Evolutionary conservation across 1,140 invertebrate species (phyloP).

Genomic region (Bombus fervidus): DNA sequence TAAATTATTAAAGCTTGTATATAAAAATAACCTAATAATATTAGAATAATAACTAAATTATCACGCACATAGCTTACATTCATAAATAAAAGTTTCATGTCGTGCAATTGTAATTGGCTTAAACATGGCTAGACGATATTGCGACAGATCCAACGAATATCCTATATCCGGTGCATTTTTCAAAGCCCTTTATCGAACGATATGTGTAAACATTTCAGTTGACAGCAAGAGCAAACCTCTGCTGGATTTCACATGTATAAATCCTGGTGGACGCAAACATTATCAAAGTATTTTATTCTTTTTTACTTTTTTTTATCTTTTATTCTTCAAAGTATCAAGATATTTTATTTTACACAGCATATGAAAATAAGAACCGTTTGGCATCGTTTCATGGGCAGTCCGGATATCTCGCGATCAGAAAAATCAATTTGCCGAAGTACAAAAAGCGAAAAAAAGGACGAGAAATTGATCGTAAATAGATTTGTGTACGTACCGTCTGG

Average conservation of each 20-base stretch:
- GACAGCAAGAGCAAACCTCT: neutral
- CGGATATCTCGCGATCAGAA: no score
- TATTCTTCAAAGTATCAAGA: neutral
- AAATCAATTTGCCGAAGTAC: neutral
- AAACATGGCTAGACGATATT: neutral
- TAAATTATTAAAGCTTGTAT: neutral
- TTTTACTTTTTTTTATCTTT: no score
- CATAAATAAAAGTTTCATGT: no score
- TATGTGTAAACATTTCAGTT: neutral
- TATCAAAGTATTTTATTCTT: neutral
- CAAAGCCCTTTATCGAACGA: neutral
- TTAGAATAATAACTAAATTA: no score
- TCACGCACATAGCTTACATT: neutral
- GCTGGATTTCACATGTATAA: neutral
- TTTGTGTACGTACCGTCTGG: slow-evolving; percentile 68
- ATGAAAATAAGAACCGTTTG: neutral
- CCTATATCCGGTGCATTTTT: neutral
- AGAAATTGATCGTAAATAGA: neutral
- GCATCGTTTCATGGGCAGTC: neutral
- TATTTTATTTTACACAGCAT: neutral
- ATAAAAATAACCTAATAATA: neutral
- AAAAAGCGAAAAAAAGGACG: neutral
- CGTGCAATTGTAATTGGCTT: no score
- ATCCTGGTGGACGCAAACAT: neutral
- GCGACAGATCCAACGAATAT: neutral